These are phyloP conservation scores for Diachasmimorpha longicaudata DNA, from an alignment of 1,140 invertebrate genomes.

Conservation along the genomic window DNA sequence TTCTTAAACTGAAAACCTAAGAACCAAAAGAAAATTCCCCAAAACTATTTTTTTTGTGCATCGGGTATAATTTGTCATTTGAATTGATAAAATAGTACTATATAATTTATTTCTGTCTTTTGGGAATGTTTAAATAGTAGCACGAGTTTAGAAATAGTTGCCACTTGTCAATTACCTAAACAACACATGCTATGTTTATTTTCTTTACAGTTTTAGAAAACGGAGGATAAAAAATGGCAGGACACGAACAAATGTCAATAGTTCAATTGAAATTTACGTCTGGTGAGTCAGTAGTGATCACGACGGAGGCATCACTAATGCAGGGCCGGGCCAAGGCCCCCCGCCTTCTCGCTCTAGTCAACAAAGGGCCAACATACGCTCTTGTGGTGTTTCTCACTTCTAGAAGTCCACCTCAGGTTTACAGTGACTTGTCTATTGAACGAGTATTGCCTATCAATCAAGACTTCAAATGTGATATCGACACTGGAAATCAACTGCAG, in stretches of 20 bases:
- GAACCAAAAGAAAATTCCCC: too few relatives aligned
- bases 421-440: conserved; percentile 75
- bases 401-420: conserved; percentile 68
- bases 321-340: conserved; percentile 65
- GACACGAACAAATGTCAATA: conserved; percentile 50
- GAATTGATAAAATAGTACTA: too few relatives aligned
- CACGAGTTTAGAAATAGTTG: too few relatives aligned
- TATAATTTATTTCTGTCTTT: too few relatives aligned
- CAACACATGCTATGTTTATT: too few relatives aligned
- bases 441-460: conserved; percentile 76
- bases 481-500: conserved; percentile 62
- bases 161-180: too few relatives aligned
- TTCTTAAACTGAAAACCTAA: too few relatives aligned
- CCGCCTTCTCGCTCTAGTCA: conserved; percentile 71
- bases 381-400: conserved; percentile 70
- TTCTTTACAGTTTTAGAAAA: not conserved
- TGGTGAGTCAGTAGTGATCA: conserved; percentile 65
- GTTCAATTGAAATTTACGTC: conserved; percentile 70
- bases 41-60: too few relatives aligned
- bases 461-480: conserved; percentile 79
- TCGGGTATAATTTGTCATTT: too few relatives aligned
- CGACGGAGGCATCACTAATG: conserved; percentile 64
- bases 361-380: conserved; percentile 69
- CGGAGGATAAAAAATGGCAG: conserved; percentile 32
- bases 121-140: too few relatives aligned